Base-by-base conservation (phyloP, 1,140 invertebrate genomes). In the Vollenhovia emeryi region DNA sequence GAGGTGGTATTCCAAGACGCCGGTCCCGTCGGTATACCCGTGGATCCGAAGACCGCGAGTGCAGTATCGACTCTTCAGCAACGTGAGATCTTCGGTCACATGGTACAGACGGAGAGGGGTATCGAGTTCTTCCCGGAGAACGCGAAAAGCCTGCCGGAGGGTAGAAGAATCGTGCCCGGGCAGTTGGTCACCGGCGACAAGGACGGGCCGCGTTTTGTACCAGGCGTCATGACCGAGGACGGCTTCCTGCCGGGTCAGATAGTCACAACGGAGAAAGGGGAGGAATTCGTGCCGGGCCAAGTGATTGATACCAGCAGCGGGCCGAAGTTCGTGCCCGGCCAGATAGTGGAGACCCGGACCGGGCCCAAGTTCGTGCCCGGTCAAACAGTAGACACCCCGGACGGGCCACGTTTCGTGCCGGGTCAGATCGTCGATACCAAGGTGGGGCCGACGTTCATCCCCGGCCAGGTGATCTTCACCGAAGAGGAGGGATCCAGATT, bases 351-450 rank as follows among this genome's bases (percentile, higher is more conserved):
- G 85, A 97, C 97, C 0, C 95, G 95, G 86, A 95, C 95, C 50
- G 97, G 97, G 33, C 94, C 96, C 0, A 97, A 97, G 90, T 97
- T 97, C 90, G 96, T 97, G 27, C 97, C 96, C 21, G 97, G 97
- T 43, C 97, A 97, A 93, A 97, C 96, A 2, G 95, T 97, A 75
- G 96, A 97, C 71, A 97, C 96, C 5, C 95, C 95, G n/a, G 96
- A 97, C 76, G 96, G 96, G 1, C 96, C 96, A 7, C 95, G 96
- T 82, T 97, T 97, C 91, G 96, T 97, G 43, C 96, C 97, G 6
- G 97, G 97, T 40, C 96, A 97, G 93, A 96, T 97, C 75, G 96
- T 97, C 66, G 96, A 97, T 92, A 97, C 96, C 0, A 96, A 96
- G 92, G 96, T 95, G 48, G 97, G 97, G 0, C 96, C 97, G 2